Base-by-base conservation (phyloP, 2,797 vertebrate species). In the Buphagus erythrorhynchus region DNA sequence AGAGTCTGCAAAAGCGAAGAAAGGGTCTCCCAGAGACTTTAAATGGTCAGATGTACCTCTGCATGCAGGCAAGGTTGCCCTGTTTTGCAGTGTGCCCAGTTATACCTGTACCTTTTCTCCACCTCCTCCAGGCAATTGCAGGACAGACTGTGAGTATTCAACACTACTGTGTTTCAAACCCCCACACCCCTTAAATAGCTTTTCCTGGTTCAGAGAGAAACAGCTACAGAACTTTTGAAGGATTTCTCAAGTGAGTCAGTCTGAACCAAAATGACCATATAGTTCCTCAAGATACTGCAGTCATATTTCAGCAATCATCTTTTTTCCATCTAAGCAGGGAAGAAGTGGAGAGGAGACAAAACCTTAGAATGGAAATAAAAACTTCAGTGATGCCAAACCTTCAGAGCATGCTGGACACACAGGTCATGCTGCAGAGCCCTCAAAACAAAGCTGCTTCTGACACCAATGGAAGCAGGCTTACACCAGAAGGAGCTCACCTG, bases 301-400 rank as follows among this genome's bases (percentile, higher is more conserved):
- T 63, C 65, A 65, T 21, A 48, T 73, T 77, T 69, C 66, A 94
- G 31, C 21, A 77, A 20, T 20, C 9, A n/a, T 20, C 21, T 52
- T 86, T 85, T 51, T 31, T 77, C 24, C 9, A n/a, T 19, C 10
- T 40, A 8, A 40, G 18, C 4, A 4, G 43, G 16, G 28, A 72
- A 55, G 45, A 82, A 59, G 25, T 21, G 4, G 45, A 88, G 33
- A 74, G 42, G 38, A 46, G 16, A 54, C 38, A 66, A 65, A 71
- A 58, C 6, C 4, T 66, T 45, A 36, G 24, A 88, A 38, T 26
- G 42, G 29, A 78, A 31, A 49, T 29, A 45, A 57, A 67, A 62
- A 38, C 1, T 3, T 15, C 36, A 42, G 21, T 38, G 36, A 19
- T 9, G 6, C 24, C 3, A 16, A 35, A 3, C 3, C 8, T 7